Percentiles rank a stretch among this genome's conserved stretches.
Evolutionary conservation across 2,113 vertebrate species (phyloP).

Genomic region (Entelurus aequoreus): DNA sequence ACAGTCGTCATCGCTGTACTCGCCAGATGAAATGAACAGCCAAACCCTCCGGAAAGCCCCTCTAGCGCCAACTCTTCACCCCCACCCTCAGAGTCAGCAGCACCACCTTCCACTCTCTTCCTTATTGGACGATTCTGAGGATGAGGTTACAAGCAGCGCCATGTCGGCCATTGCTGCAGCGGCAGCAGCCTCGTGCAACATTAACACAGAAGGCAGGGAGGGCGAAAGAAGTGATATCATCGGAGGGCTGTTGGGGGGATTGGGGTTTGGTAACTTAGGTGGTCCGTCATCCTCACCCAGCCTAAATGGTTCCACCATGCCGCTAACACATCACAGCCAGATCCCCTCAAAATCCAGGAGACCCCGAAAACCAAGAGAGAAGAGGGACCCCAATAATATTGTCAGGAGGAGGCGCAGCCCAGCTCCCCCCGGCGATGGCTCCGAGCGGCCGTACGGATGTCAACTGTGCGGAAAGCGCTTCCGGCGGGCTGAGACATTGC

Average conservation of each 20-base stretch:
- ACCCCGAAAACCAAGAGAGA: constrained; percentile 70
- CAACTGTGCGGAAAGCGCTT: constrained; percentile 79
- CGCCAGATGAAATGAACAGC: constrained; percentile 59
- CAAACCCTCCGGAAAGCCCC: constrained; percentile 75
- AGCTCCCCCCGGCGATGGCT: constrained; percentile 51
- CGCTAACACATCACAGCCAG: constrained; percentile 67
- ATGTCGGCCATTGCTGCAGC: constrained; percentile 77
- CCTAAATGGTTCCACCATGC: constrained; percentile 70
- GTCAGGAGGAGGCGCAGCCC: constrained; percentile 61
- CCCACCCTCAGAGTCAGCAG: constrained; percentile 72
- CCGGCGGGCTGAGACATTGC: constrained; percentile 61
- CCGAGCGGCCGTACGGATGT: constrained; percentile 83
- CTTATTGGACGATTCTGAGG: constrained; percentile 74
- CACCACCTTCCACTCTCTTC: constrained; percentile 75
- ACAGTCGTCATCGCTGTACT: constrained; percentile 57
- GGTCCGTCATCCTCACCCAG: constrained; percentile 62
- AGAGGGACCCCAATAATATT: constrained; percentile 58
- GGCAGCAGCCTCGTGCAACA: constrained; percentile 70
- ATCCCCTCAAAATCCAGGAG: constrained; percentile 62
- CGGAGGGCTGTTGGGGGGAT: constrained; percentile 70
- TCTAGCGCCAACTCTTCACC: constrained; percentile 74
- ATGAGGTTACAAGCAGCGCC: constrained; percentile 77
- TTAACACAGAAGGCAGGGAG: constrained; percentile 62
- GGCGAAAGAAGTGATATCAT: constrained; percentile 75
- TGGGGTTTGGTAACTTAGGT: constrained; percentile 68